phyloP scores from a whole-genome alignment of 2,113 vertebrate genomes.

The Poecile atricapillus region DNA sequence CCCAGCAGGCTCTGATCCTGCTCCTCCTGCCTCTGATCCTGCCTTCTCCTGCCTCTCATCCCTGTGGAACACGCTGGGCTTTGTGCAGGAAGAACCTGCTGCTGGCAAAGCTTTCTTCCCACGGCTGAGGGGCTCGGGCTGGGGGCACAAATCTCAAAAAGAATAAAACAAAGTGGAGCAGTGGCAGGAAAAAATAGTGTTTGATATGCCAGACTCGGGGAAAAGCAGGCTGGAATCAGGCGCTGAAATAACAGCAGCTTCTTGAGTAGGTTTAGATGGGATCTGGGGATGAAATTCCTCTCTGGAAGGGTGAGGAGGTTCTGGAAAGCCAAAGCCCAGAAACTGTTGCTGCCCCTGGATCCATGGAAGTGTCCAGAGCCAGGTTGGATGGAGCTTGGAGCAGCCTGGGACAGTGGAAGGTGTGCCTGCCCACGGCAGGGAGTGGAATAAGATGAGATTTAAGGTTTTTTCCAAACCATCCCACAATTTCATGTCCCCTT shows the following conservation, averaged over 20 bases:
- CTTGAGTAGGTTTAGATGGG: no score
- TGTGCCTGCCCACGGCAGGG: not conserved
- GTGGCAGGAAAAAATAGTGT: not conserved
- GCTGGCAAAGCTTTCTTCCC: not conserved
- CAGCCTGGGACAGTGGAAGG: accelerated
- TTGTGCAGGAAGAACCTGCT: not conserved
- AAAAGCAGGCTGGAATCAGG: not conserved
- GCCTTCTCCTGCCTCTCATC: not conserved
- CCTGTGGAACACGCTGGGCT: not conserved
- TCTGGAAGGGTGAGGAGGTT: not conserved
- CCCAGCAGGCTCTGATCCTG: not conserved
- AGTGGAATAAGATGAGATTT: accelerated
- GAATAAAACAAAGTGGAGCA: not conserved
- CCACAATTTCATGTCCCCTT: not conserved
- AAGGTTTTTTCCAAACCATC: not conserved
- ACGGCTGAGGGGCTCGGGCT: not conserved
- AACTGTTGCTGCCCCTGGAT: not conserved
- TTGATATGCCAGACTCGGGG: not conserved
- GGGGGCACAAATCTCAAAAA: not conserved
- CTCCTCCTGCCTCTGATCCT: not conserved
- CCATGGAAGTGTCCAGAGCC: not conserved
- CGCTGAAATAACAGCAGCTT: not conserved
- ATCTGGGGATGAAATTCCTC: not conserved
- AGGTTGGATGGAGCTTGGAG: not conserved
- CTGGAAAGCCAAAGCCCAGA: not conserved